phyloP scores from a whole-genome alignment of 1,140 invertebrate species.

The Acromyrmex echinatior region DNA sequence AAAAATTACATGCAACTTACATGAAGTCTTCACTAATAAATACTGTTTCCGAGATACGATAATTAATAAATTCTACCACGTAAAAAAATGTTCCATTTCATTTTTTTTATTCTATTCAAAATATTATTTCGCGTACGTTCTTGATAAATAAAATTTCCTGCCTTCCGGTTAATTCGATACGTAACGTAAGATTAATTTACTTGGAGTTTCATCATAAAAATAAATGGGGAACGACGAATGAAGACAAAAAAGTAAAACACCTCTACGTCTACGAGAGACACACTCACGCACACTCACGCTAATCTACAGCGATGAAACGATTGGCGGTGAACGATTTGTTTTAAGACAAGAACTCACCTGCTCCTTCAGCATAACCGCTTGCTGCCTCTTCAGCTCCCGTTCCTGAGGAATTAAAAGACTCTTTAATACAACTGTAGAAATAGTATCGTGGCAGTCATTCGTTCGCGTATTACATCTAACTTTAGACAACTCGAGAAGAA shows the following conservation, averaged over 20 bases:
- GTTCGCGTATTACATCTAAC: slow-evolving; percentile 27
- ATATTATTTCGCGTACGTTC: neutral
- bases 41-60: slow-evolving; percentile 2
- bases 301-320: slow-evolving; percentile 71
- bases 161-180: neutral
- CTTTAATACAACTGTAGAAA: slow-evolving; percentile 21
- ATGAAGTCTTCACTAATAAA: slow-evolving; percentile 15
- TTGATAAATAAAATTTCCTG: neutral
- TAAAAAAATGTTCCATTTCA: slow-evolving; percentile 2
- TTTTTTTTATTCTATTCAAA: neutral
- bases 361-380: slow-evolving; percentile 94
- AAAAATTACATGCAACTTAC: slow-evolving; percentile 32
- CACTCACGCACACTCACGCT: slow-evolving; percentile 42
- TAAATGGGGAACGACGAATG: slow-evolving; percentile 42
- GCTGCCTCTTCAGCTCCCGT: slow-evolving; percentile 94
- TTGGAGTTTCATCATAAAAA: slow-evolving; percentile 15
- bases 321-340: slow-evolving; percentile 50
- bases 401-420: slow-evolving; percentile 89
- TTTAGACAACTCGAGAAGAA: slow-evolving; percentile 25
- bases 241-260: slow-evolving; percentile 60
- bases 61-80: neutral
- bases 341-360: slow-evolving; percentile 89
- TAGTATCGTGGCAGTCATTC: slow-evolving; percentile 21
- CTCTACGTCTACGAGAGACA: slow-evolving; percentile 67
- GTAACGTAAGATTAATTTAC: neutral